Evolutionary conservation across 2,888 invertebrate species (phyloP), one percentile per base, ranked within the genome.

Genomic region (Callyntrura guangdongensis): DNA sequence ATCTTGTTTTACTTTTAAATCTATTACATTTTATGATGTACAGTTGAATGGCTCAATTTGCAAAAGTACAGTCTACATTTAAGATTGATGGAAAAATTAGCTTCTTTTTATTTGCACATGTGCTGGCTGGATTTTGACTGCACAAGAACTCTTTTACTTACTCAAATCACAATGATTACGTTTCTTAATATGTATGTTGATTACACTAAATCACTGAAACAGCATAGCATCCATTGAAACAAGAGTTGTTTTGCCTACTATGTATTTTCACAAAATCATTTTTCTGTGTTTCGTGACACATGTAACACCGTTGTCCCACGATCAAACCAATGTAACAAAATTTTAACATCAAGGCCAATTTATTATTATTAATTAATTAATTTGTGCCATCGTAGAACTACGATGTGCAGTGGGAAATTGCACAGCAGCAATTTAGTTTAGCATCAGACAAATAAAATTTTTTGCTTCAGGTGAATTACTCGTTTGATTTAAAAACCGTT

Each of bases 31-130:
- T 69, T 45, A 45, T 47, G 47, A 45, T 69, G 69, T 74, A 27
- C 49, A 27, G 20, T 47, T 14, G 20, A 74, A 49, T 74, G 47
- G 74, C 49, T 74, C 74, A 74, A 36, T 69, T 69, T 74, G 36
- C 74, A 49, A 69, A 36, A 8, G 5, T 64, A 69, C 45, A n/a
- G 8, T 12, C 25, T 27, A 45, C 17, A n/a, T n/a, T n/a, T n/a
- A 69, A 45, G 45, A 17, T 53, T 69, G 69, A 45, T 69, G 69
- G 69, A 69, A 69, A 67, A 69, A 69, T 69, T 69, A 69, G 69
- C 69, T 12, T 69, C 69, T 69, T 36, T 69, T 67, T 67, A 8
- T 45, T 69, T 69, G 69, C 69, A 69, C 69, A 22, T 69, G 69
- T 69, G 69, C 69, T 69, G 69, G 69, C 69, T 69, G 69, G 69